Percentiles rank a stretch among this genome's conserved stretches.
Conservation (phyloP, 2,113 vertebrate genomes). For the Lagopus muta region DNA sequence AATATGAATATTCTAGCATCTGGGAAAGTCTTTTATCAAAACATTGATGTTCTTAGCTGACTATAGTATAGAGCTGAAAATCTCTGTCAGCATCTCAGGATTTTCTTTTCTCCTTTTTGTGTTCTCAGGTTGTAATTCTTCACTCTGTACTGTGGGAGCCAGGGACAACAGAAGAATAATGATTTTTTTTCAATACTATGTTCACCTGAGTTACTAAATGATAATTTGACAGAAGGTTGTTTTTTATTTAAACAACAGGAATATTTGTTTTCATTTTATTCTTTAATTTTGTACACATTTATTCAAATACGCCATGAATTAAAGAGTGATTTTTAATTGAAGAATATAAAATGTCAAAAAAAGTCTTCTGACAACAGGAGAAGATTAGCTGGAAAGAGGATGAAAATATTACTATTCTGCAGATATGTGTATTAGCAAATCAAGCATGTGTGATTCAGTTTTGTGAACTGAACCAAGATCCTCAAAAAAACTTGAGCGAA, state of each 20-base stretch:
- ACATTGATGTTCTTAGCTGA: neutral
- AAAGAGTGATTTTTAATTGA: neutral
- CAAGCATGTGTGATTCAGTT: neutral
- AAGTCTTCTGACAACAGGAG: neutral
- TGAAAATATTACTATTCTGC: neutral
- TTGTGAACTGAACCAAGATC: neutral
- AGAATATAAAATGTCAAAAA: neutral
- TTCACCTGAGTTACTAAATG: neutral
- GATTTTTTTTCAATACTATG: neutral
- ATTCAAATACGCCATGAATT: neutral
- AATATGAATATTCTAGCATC: neutral
- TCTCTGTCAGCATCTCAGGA: neutral
- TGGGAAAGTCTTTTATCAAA: neutral
- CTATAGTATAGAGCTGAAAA: neutral
- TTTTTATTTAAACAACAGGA: neutral
- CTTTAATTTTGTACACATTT: neutral
- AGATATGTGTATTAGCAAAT: neutral
- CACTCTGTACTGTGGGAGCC: no score
- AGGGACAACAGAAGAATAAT: neutral
- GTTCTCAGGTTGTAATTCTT: neutral
- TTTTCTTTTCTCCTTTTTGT: neutral
- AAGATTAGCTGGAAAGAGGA: neutral
- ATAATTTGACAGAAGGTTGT: neutral
- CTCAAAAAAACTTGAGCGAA: neutral
- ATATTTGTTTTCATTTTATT: neutral